Percentiles rank a stretch among this genome's conserved stretches.
phyloP scores from a whole-genome alignment of 2,797 vertebrate genomes.

The Stomatorhinus walkeri region DNA sequence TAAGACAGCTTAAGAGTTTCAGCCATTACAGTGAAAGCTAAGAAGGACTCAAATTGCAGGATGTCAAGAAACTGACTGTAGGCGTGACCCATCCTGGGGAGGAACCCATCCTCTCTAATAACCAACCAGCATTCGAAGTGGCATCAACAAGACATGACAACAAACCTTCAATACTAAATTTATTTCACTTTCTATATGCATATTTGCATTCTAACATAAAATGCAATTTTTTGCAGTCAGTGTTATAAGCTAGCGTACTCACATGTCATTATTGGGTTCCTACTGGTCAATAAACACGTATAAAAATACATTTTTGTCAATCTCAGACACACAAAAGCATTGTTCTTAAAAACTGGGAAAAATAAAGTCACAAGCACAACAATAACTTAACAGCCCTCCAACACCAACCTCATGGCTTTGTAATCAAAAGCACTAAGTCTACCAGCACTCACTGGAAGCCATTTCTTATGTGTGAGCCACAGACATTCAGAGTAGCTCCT shows the following conservation, averaged over 20 bases:
- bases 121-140: not conserved
- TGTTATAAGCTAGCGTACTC: not conserved
- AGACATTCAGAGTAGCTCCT: not conserved
- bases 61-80: not conserved
- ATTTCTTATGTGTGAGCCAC: not conserved
- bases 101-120: not conserved
- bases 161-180: not conserved
- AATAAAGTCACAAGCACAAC: not conserved
- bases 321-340: not conserved
- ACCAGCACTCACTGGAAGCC: not conserved
- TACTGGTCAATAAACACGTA: not conserved
- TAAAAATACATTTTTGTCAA: not conserved
- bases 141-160: not conserved
- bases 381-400: not conserved
- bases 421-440: not conserved
- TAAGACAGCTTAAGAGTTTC: slow-evolving; percentile 17
- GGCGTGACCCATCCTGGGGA: not conserved
- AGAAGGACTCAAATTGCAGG: not conserved
- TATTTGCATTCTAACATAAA: not conserved
- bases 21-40: slow-evolving; percentile 10
- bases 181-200: not conserved
- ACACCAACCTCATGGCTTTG: not conserved
- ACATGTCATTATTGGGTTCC: not conserved
- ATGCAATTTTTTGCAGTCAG: not conserved
- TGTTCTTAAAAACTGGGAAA: not conserved